phyloP scores from a whole-genome alignment of 2,113 vertebrate genomes.

The Pitta sordida region DNA sequence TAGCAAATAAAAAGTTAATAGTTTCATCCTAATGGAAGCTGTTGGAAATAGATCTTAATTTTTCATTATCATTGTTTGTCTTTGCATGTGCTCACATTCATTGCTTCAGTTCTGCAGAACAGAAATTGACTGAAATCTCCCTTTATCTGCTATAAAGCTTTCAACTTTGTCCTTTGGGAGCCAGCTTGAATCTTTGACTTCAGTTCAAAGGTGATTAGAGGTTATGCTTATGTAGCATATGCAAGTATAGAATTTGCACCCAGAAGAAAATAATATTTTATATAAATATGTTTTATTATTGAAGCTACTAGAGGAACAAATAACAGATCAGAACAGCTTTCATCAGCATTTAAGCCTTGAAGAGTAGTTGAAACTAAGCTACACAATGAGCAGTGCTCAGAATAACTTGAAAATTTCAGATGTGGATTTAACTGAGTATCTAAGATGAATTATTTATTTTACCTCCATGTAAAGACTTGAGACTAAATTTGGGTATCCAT shows the following conservation, averaged over 20 bases:
- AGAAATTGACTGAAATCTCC: neutral
- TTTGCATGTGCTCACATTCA: neutral
- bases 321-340: neutral
- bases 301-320: neutral
- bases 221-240: neutral
- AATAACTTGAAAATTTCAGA: neutral
- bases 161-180: slow-evolving; percentile 49
- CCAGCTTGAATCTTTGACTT: neutral
- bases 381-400: neutral
- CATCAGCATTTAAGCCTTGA: neutral
- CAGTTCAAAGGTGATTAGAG: slow-evolving; percentile 10
- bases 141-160: neutral
- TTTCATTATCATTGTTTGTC: neutral
- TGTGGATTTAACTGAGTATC: neutral
- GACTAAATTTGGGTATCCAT: neutral
- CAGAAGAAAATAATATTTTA: neutral
- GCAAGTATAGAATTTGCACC: neutral
- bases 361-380: neutral
- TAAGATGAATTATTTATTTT: neutral
- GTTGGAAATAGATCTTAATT: neutral
- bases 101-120: neutral
- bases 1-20: neutral
- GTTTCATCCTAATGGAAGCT: neutral
- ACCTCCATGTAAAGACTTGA: neutral
- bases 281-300: neutral